Conservation (phyloP, 2,888 invertebrate species). For the Drosophila algonquin region DNA sequence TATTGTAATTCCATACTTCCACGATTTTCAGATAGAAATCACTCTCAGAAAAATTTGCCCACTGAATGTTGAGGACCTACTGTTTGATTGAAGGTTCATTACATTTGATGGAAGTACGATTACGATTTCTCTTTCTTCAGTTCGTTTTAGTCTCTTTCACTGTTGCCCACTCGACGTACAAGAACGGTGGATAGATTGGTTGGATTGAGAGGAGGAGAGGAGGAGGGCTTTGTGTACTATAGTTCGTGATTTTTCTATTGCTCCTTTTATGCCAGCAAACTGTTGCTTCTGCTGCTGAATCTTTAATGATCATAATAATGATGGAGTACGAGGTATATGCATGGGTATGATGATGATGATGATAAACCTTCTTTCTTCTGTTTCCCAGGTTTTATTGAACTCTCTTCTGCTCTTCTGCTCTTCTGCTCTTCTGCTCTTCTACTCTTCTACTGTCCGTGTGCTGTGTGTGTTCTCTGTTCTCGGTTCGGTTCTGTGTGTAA, state of each 20-base stretch:
- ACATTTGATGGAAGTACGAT: not conserved
- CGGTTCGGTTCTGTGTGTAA: not conserved
- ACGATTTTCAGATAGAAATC: no score
- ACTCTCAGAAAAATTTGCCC: no score
- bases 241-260: conserved; percentile 70
- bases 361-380: conserved; percentile 23
- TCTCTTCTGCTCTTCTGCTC: conserved; percentile 12
- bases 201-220: not conserved
- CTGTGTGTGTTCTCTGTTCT: not conserved
- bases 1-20: no score
- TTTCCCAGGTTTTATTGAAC: conserved; percentile 71
- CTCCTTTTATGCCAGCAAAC: conserved; percentile 60
- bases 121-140: no score
- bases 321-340: not conserved
- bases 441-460: no score
- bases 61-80: no score
- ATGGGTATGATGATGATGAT: conserved; percentile 19
- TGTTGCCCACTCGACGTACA: not conserved
- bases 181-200: conserved; percentile 37
- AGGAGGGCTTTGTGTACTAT: conserved; percentile 3
- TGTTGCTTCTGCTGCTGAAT: conserved; percentile 31
- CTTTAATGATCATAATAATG: conserved; percentile 23
- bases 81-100: no score
- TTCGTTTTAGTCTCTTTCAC: not conserved
- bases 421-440: not conserved